Evolutionary conservation across 2,888 invertebrate genomes (phyloP), one percentile per base, ranked within the genome.

Genomic region (Cerceris rybyensis): DNA sequence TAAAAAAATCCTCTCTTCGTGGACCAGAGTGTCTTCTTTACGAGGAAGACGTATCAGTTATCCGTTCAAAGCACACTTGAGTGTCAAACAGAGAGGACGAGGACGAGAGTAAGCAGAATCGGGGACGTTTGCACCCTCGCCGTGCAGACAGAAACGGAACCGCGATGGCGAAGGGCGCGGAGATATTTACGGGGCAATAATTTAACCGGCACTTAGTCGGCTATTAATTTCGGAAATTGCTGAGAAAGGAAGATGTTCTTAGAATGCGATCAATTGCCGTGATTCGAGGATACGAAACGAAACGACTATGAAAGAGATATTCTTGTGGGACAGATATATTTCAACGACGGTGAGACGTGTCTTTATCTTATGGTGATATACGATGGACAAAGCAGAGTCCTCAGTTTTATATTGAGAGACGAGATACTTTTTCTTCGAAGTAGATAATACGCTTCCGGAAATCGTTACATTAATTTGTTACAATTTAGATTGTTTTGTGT

Each of bases 151-250:
- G 82, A 83, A 86, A 85, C 80, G 86, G 76, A 83, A 87, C 82
- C 82, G 86, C 78, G 83, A 72, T 79, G 81, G 83, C 79, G 79
- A 88, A 89, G 89, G 88, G 89, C 88, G 88, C 86, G 82, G 80
- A 84, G 90, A 92, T 92, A 92, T 92, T 92, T 92, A 92, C 91
- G 92, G 91, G 91, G 92, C 90, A 91, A 92, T 92, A 92, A 92
- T 92, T 92, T 92, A 92, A 91, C 91, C 91, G 90, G 90, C 92
- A 92, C 92, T 92, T 92, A 92, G 91, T 86, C 89, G 85, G 90
- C 92, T 92, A 92, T 92, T 92, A 92, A 92, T 92, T 92, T 91
- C 88, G 89, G 89, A 90, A 91, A 91, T 92, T 89, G 91, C 90
- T 90, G 91, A 91, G 92, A 91, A 91, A 90, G 91, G 81, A 81